These are phyloP conservation scores for Maccullochella peelii DNA, from an alignment of 2,113 vertebrate genomes.

Conservation along the genomic window DNA sequence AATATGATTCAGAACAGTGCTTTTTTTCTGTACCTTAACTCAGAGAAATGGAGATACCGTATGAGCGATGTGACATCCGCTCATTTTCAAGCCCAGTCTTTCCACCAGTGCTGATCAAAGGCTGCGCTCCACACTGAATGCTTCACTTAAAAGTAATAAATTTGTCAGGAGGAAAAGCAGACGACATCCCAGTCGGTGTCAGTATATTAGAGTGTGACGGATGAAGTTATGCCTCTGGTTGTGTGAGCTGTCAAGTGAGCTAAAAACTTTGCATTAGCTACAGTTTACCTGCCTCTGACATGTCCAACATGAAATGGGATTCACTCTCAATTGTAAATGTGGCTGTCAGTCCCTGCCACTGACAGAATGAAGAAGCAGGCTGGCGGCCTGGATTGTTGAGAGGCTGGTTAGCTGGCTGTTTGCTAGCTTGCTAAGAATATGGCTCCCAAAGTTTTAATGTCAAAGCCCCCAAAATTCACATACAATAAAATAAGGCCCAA, in stretches of 20 bases:
- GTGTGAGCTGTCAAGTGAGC: conserved; percentile 33
- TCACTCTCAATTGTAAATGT: conserved; percentile 8
- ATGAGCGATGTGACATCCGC: not conserved
- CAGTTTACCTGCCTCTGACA: conserved; percentile 29
- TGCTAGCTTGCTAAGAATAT: not conserved
- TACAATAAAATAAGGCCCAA: not conserved
- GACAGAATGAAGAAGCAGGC: not conserved
- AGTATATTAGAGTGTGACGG: conserved; percentile 29
- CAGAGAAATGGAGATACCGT: not conserved
- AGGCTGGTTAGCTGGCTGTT: not conserved
- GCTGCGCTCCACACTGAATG: not conserved
- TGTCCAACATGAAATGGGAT: conserved; percentile 10
- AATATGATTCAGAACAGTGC: not conserved
- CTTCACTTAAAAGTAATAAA: conserved; percentile 41
- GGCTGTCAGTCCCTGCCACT: not conserved
- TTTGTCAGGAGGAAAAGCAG: conserved; percentile 35
- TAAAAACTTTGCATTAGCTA: conserved; percentile 4
- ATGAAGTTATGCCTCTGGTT: conserved; percentile 16
- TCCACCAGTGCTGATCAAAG: conserved; percentile 10
- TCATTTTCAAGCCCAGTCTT: not conserved
- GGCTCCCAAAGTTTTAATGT: not conserved
- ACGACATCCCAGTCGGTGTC: conserved; percentile 33
- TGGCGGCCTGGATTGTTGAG: not conserved
- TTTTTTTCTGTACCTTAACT: not conserved
- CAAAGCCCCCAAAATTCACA: not conserved